Base-by-base conservation (phyloP, 1,140 invertebrate genomes). In the Tachypleus tridentatus region DNA sequence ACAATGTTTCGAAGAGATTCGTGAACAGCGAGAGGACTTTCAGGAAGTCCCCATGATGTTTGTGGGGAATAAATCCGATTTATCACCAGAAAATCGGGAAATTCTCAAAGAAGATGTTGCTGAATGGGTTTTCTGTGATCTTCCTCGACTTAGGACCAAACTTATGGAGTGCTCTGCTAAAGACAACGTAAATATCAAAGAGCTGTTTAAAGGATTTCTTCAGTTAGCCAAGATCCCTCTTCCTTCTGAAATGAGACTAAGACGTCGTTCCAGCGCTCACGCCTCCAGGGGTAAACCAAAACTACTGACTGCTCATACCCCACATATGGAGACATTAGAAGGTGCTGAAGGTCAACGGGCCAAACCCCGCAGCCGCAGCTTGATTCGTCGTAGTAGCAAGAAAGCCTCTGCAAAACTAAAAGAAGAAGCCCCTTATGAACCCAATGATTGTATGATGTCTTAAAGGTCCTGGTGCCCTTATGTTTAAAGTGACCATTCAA, bases 1-100 rank as follows among this genome's bases (percentile, higher is more conserved):
- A 74, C 82, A 85, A 70, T 87, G 88, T 70, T 89, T 92, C 74
- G 86, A 89, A 73, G 87, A 91, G 77, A 87, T 92, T 57, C 80
- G 86, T 69, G 88, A 91, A 73, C 86, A 89, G 71, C 77, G 88
- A 58, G 79, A 82, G 5, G 88, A 90, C 71, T 85, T 85, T 66
- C 66, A 67, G 80, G 87, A 91, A 67, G 84, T 92, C 62, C 89
- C 90, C 4, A 90, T 91, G 70, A 87, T 92, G 11, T 82, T 93
- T 61, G 87, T 88, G 4, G 89, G 89, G 9, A 91, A 92, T 77
- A 92, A 92, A 77, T 77, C 84, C 49, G 90, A 93, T 73, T 73
- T 91, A 49, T 83, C 85, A 7, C 60, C 62, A 49, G 51, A 71
- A 4, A 81, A 84, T 67, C 76, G 85, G 57, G 83, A 87, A 76